Conservation (phyloP, 1,140 invertebrate species). For the Oreohelix idahoensis region DNA sequence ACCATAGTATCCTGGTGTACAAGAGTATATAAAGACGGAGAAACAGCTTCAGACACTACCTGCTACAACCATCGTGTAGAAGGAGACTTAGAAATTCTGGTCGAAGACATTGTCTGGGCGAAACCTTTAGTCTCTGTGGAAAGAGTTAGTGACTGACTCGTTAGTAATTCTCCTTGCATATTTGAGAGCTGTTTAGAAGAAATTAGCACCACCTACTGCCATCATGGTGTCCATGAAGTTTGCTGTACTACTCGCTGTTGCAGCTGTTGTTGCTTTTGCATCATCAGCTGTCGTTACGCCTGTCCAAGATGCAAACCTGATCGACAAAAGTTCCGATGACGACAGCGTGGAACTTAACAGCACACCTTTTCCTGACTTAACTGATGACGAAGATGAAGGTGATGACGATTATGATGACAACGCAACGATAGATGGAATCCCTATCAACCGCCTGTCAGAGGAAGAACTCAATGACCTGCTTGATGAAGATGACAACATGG, state of each 20-base stretch:
- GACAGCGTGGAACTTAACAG: not conserved
- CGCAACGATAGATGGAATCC: not conserved
- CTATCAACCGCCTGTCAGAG: not conserved
- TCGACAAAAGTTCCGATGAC: not conserved
- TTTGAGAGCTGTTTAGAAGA: too few relatives aligned
- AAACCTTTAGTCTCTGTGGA: too few relatives aligned
- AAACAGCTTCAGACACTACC: too few relatives aligned
- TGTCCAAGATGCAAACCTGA: too few relatives aligned
- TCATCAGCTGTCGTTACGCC: not conserved
- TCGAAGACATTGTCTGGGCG: too few relatives aligned
- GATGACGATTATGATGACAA: not conserved
- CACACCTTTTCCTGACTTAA: not conserved
- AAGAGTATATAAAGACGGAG: too few relatives aligned
- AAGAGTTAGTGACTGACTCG: too few relatives aligned
- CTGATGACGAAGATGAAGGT: not conserved
- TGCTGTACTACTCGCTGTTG: not conserved
- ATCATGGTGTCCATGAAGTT: not conserved
- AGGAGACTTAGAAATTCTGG: too few relatives aligned
- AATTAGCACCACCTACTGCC: too few relatives aligned
- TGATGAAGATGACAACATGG: not conserved
- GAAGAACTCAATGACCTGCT: not conserved
- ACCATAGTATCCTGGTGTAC: too few relatives aligned
- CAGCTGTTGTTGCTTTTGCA: conserved; percentile 15
- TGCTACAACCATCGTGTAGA: too few relatives aligned
- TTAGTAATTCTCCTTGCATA: too few relatives aligned